These are phyloP conservation scores for Chrysemys picta DNA, from an alignment of 2,113 vertebrate genomes.

Conservation along the genomic window DNA sequence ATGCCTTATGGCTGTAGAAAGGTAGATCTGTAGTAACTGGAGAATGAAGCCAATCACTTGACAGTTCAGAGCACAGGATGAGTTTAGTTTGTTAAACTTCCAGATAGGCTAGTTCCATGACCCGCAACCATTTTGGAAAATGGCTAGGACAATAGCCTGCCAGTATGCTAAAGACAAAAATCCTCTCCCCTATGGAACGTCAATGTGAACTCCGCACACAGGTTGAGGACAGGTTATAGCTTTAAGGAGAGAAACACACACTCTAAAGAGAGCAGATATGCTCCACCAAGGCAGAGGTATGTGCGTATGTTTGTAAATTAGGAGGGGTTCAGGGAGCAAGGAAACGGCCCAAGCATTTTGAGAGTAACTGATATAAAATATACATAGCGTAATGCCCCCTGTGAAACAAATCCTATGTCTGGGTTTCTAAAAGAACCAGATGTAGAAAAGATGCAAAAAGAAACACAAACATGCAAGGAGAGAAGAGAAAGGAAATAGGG, in stretches of 20 bases:
- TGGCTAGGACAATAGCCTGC: neutral
- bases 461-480: neutral
- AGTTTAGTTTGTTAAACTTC: neutral
- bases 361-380: neutral
- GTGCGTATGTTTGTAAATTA: neutral
- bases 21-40: neutral
- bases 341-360: neutral
- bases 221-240: neutral
- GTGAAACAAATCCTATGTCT: neutral
- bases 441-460: neutral
- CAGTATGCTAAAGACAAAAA: neutral
- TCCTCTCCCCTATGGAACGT: neutral
- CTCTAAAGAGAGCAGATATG: neutral
- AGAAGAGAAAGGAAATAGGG: neutral
- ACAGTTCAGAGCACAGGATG: neutral
- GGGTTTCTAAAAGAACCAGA: neutral
- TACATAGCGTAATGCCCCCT: neutral
- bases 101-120: neutral
- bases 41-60: neutral
- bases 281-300: neutral
- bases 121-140: neutral
- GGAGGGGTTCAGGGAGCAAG: neutral
- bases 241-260: neutral
- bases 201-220: neutral
- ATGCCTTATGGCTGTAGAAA: neutral